Evolutionary conservation across 2,113 vertebrate genomes (phyloP).

Genomic region (Thermophis baileyi): DNA sequence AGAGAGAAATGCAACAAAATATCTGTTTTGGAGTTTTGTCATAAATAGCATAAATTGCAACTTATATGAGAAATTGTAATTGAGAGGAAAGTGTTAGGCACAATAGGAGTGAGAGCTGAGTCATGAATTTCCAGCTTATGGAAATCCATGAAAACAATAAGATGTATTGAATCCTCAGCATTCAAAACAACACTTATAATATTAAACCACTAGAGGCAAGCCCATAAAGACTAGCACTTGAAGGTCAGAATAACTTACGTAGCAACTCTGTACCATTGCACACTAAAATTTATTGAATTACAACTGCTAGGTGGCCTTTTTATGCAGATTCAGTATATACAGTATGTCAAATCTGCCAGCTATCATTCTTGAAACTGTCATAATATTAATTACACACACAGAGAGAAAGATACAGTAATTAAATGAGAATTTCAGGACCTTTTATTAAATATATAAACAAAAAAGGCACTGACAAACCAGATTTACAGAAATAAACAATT

Average conservation of each 20-base stretch:
- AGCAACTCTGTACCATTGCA: neutral
- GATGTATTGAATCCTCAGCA: slow-evolving; percentile 53
- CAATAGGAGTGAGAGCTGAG: neutral
- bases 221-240: slow-evolving; percentile 26
- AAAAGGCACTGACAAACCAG: slow-evolving; percentile 34
- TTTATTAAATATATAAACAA: slow-evolving; percentile 23
- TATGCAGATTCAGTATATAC: neutral
- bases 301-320: slow-evolving; percentile 17
- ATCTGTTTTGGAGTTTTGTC: neutral
- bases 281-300: neutral
- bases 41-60: neutral
- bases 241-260: slow-evolving; percentile 44
- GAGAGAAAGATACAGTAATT: neutral
- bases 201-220: slow-evolving; percentile 31
- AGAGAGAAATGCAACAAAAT: neutral
- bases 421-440: neutral
- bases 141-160: slow-evolving; percentile 42
- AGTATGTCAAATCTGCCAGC: slow-evolving; percentile 26
- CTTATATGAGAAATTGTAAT: neutral
- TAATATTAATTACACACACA: neutral
- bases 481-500: slow-evolving; percentile 30
- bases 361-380: neutral
- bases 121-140: slow-evolving; percentile 13
- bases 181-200: slow-evolving; percentile 40
- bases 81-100: neutral